Evolutionary conservation across 2,888 invertebrate species (phyloP).

Genomic region (Dicranocentrus wangi): DNA sequence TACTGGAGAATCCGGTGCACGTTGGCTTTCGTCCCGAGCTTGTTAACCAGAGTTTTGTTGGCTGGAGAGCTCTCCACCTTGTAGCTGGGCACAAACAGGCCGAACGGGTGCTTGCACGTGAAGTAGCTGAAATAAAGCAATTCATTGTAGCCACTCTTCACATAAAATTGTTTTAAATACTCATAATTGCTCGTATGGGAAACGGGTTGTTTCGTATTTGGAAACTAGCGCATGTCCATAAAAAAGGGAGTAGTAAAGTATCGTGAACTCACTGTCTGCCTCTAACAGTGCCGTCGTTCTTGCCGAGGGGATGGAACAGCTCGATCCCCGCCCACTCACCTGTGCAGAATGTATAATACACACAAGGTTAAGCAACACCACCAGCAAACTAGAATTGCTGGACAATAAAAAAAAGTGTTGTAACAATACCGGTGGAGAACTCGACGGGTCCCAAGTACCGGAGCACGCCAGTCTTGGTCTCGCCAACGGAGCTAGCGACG

Average conservation of each 20-base stretch:
- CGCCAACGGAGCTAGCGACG: slow-evolving; percentile 85
- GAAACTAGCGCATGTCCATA: no score
- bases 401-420: no score
- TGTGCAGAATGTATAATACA: no score
- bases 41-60: slow-evolving; percentile 74
- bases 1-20: slow-evolving; percentile 39
- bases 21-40: slow-evolving; percentile 39
- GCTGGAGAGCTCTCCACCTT: slow-evolving; percentile 92
- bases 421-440: slow-evolving; percentile 92
- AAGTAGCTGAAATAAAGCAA: slow-evolving; percentile 85
- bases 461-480: slow-evolving; percentile 88
- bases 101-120: slow-evolving; percentile 90
- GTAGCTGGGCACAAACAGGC: slow-evolving; percentile 92
- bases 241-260: no score
- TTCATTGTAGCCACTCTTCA: background rate
- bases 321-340: slow-evolving; percentile 98
- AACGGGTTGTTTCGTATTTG: no score
- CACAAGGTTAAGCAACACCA: no score
- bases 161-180: no score
- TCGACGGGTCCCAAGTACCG: slow-evolving; percentile 90
- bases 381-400: no score
- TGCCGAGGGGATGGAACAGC: slow-evolving; percentile 92
- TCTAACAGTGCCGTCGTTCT: slow-evolving; percentile 98
- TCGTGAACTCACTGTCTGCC: no score
- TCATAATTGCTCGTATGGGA: no score